A percentile compares a stretch with the other conserved stretches of the same genome.
These are phyloP conservation scores for Pomacea canaliculata DNA, from an alignment of 2,888 invertebrate genomes.

Conservation along the genomic window DNA sequence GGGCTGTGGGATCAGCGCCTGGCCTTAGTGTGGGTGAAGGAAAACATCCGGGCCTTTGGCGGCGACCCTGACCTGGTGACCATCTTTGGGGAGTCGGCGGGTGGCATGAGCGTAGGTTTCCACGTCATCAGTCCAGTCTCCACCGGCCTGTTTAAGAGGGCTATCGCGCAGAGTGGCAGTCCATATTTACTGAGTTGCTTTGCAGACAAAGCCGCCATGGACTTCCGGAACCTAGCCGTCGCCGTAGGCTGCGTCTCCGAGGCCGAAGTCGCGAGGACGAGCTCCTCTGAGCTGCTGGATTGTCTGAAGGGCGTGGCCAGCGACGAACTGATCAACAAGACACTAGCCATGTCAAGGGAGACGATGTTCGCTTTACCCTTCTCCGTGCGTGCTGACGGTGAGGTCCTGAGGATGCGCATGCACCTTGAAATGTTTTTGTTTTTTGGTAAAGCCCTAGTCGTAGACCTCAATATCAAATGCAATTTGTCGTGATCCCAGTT, in stretches of 20 bases:
- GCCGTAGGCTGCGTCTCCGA: background rate
- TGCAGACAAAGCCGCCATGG: background rate
- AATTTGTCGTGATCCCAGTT: too few relatives aligned
- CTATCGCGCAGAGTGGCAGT: conserved; percentile 19
- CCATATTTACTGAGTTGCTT: background rate
- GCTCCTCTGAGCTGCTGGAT: background rate
- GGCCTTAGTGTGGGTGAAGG: conserved; percentile 23
- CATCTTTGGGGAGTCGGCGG: conserved; percentile 19
- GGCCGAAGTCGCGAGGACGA: background rate
- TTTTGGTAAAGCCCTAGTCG: too few relatives aligned
- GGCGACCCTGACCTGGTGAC: conserved; percentile 22
- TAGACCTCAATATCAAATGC: too few relatives aligned
- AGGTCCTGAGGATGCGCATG: too few relatives aligned
- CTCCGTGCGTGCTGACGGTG: background rate
- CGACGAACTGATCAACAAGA: background rate
- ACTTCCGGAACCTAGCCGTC: background rate
- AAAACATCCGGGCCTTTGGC: conserved; percentile 25
- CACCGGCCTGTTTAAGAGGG: conserved; percentile 7
- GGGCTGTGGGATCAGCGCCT: conserved; percentile 24
- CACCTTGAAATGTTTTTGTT: too few relatives aligned
- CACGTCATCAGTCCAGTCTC: conserved; percentile 9
- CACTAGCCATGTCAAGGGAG: background rate
- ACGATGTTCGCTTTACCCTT: background rate
- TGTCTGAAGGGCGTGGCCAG: conserved; percentile 4
- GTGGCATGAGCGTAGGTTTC: conserved; percentile 17